Evolutionary conservation across 2,888 invertebrate genomes (phyloP), one percentile per base, ranked within the genome.

Genomic region (Anagyrus pseudococci): DNA sequence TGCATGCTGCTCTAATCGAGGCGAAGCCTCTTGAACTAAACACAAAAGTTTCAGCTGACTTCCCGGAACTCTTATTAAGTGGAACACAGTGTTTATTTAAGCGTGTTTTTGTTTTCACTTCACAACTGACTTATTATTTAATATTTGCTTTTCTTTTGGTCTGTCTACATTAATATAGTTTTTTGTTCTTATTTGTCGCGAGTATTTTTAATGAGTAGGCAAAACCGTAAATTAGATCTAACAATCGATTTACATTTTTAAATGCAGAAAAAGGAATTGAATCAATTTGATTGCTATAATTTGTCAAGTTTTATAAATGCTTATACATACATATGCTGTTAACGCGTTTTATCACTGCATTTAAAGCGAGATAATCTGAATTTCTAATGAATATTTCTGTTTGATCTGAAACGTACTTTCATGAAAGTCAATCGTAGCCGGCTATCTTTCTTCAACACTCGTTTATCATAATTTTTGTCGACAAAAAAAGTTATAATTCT

Each of bases 1-100:
- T 86, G 87, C 66, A 82, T 90, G 1, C n/a, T n/a, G 87, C 87
- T 8, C 81, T 91, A 33, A 80, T 90, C 50, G 90, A 91, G 80
- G 90, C 88, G 0, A 84, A 84, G 56, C 82, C 87, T 73, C 82
- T 87, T 52, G 80, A 82, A 62, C 80, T 83, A 40, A 85, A 84
- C 69, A 83, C 83, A 60, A 85, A 86, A 70, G 83, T 89, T 0
- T 86, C 86, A 70, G 89, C 90, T 0, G 82, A 87, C 13, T 83
- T 90, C 0, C 84, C 83, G 63, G 80, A 91, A 6, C 88, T 87
- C 3, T 0, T 83, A 83, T 60, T 82, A 84, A 55, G 85, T 84
- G 64, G 86, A 86, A 10, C 86, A 87, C 66, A 85, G 85, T 65
- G 90, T 91, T 0, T 85, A 81, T 73, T 91, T 86, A 68, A 88